Conservation (phyloP, 2,888 invertebrate genomes). For the Trichogramma dendrolimi region DNA sequence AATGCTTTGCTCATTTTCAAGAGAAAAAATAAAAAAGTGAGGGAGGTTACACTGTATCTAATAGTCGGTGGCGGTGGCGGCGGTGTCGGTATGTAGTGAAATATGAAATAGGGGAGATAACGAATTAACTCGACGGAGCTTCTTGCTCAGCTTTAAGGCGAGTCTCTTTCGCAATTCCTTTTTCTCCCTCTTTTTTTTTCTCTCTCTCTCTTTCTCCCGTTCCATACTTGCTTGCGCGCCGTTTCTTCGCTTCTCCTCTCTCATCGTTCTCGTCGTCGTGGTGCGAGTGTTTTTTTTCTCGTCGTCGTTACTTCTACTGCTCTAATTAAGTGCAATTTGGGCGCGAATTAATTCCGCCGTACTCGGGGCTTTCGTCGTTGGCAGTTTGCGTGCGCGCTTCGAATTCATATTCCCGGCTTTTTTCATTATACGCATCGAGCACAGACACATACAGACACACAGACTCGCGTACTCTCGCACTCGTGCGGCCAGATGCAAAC, state of each 20-base stretch:
- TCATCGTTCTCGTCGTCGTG: constrained; percentile 7
- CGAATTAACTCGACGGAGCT: constrained; percentile 28
- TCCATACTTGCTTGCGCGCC: constrained; percentile 14
- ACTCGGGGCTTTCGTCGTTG: no score
- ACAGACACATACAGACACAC: no score
- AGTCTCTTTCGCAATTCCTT: not conserved
- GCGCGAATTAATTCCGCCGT: constrained; percentile 27
- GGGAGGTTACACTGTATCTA: no score
- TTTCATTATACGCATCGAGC: constrained; percentile 20
- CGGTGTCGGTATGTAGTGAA: constrained; percentile 11
- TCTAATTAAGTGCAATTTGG: constrained; percentile 30
- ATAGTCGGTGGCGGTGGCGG: no score
- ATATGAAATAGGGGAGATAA: constrained; percentile 30
- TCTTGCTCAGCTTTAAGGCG: constrained; percentile 1
- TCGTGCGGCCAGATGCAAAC: no score
- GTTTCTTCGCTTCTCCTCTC: constrained; percentile 9
- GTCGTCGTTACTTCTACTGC: constrained; percentile 12
- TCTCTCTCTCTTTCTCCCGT: constrained; percentile 13
- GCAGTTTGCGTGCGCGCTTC: constrained; percentile 6
- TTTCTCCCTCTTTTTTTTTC: not conserved
- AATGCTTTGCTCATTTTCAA: constrained; percentile 18
- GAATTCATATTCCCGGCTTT: constrained; percentile 28
- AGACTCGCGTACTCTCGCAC: no score
- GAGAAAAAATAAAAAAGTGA: no score
- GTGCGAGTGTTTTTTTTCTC: constrained; percentile 13